phyloP scores from a whole-genome alignment of 1,140 invertebrate genomes.

The Drosophila fuyamai region DNA sequence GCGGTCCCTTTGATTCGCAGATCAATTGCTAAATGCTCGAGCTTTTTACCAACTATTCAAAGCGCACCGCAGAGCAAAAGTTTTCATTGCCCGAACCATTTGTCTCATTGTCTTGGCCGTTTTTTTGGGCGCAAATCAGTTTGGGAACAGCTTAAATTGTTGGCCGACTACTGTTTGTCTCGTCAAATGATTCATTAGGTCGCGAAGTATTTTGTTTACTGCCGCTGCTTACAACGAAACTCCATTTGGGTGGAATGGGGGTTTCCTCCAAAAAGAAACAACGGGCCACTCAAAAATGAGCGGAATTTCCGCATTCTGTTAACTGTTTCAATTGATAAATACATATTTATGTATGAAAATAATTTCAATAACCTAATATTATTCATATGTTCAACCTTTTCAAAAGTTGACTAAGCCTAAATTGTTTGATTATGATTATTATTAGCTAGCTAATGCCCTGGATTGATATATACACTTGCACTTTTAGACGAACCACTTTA shows the following conservation, averaged over 20 bases:
- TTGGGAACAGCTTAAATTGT: constrained; percentile 71
- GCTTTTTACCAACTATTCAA: constrained; percentile 56
- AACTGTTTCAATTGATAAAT: neutral
- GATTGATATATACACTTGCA: neutral
- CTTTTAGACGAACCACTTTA: neutral
- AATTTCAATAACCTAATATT: no score
- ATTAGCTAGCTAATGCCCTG: no score
- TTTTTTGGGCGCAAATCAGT: constrained; percentile 49
- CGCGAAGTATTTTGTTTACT: constrained; percentile 59
- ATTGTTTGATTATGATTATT: no score
- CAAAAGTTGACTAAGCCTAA: no score
- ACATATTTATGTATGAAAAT: neutral
- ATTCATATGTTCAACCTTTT: no score
- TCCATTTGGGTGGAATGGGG: constrained; percentile 52
- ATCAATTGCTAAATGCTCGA: constrained; percentile 75
- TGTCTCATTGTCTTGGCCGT: constrained; percentile 36
- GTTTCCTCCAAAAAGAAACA: constrained; percentile 20
- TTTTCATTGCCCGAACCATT: constrained; percentile 42
- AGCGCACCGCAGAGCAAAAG: constrained; percentile 62
- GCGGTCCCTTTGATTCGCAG: constrained; percentile 72
- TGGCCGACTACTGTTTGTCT: constrained; percentile 73
- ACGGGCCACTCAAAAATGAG: neutral
- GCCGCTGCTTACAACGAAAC: constrained; percentile 59
- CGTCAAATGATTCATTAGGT: constrained; percentile 68
- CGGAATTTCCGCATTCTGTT: constrained; percentile 1